Evolutionary conservation across 2,888 invertebrate genomes (phyloP).

Genomic region (Phragmatobia fuliginosa): DNA sequence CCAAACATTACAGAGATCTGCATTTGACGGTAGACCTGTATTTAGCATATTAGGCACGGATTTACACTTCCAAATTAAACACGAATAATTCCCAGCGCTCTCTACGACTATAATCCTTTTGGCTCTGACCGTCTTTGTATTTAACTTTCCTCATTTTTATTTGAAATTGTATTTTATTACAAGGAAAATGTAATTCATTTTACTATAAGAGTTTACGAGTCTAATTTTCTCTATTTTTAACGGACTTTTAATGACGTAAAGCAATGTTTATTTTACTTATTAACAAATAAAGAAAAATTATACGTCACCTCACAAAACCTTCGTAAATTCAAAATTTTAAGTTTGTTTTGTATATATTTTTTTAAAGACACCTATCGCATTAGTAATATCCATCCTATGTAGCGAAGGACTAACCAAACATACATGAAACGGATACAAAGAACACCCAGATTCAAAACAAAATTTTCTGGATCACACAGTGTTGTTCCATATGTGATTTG

Average conservation of each 20-base stretch:
- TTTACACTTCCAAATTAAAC: slow-evolving; percentile 66
- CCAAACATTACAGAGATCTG: slow-evolving; percentile 61
- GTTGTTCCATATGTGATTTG: too few relatives aligned
- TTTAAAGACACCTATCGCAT: too few relatives aligned
- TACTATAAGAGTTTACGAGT: background rate
- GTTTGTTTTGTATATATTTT: too few relatives aligned
- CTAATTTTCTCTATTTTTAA: background rate
- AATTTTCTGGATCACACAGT: too few relatives aligned
- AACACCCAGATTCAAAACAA: too few relatives aligned
- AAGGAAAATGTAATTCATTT: background rate
- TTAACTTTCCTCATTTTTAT: slow-evolving; percentile 6
- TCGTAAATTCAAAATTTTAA: too few relatives aligned
- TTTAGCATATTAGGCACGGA: slow-evolving; percentile 76
- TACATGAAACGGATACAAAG: too few relatives aligned
- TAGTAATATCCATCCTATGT: too few relatives aligned
- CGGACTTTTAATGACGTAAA: background rate
- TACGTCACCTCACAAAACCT: too few relatives aligned
- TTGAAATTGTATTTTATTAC: slow-evolving; percentile 7
- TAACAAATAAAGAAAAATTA: too few relatives aligned
- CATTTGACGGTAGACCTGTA: slow-evolving; percentile 73
- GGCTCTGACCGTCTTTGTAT: slow-evolving; percentile 13
- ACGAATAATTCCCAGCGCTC: slow-evolving; percentile 64
- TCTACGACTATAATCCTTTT: slow-evolving; percentile 46
- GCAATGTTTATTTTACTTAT: background rate
- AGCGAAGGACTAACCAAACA: too few relatives aligned